A percentile compares a stretch with the other conserved stretches of the same genome.
Evolutionary conservation across 2,888 invertebrate species (phyloP).

Genomic region (Limulus polyphemus): DNA sequence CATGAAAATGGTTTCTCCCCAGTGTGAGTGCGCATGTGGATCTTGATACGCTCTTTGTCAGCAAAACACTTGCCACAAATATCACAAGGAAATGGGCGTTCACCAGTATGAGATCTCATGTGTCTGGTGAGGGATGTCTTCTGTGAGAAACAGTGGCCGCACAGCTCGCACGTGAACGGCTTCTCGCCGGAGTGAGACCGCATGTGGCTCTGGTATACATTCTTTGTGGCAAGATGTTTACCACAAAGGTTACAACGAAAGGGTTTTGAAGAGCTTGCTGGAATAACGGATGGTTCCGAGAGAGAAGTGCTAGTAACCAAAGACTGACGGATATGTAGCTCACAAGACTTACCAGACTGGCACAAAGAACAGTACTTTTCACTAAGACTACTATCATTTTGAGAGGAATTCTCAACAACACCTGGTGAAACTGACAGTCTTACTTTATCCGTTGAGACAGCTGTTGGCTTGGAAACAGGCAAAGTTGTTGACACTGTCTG

Average conservation of each 20-base stretch:
- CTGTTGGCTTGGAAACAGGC: not conserved
- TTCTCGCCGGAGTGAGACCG: conserved; percentile 58
- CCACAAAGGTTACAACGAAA: conserved; percentile 26
- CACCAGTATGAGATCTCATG: conserved; percentile 41
- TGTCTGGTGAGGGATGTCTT: conserved; percentile 64
- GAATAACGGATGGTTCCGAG: conserved; percentile 21
- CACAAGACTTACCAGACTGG: conserved; percentile 22
- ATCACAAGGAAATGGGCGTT: conserved; percentile 29
- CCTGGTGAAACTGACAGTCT: no score
- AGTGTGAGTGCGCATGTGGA: conserved; percentile 29
- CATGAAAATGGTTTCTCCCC: conserved; percentile 29
- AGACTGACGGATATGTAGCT: conserved; percentile 16
- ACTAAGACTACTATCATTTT: not conserved
- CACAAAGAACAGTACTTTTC: conserved; percentile 18
- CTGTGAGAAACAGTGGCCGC: conserved; percentile 59
- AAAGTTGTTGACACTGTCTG: no score
- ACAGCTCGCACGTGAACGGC: conserved; percentile 54
- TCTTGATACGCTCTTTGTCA: conserved; percentile 29
- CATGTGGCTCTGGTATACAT: conserved; percentile 43
- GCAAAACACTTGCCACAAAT: conserved; percentile 28
- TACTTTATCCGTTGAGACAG: no score
- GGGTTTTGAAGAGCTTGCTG: conserved; percentile 24
- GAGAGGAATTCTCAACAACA: not conserved
- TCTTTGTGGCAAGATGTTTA: conserved; percentile 27
- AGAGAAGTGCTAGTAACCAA: conserved; percentile 6